Evolutionary conservation across 2,888 invertebrate species (phyloP).

Genomic region (Pherbina coryleti): DNA sequence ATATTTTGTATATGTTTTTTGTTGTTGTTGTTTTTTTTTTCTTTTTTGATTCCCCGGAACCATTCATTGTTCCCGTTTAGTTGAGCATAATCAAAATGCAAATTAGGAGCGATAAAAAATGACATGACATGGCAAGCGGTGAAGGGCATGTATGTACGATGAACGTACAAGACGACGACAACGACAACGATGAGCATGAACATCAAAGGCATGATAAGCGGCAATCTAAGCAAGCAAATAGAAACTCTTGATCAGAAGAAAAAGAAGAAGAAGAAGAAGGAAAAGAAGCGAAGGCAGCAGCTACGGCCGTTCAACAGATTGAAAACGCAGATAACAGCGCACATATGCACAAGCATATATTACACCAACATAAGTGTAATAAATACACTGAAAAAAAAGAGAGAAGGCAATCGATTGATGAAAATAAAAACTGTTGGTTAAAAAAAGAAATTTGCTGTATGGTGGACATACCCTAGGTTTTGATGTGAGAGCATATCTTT

Average conservation of each 20-base stretch:
- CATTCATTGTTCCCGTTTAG: slow-evolving; percentile 6
- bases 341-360: neutral
- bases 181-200: neutral
- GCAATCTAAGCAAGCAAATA: neutral
- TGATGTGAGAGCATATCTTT: too few species aligned
- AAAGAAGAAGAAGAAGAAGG: neutral
- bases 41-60: neutral
- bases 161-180: too few species aligned
- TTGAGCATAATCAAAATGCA: slow-evolving; percentile 23
- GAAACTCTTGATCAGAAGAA: neutral
- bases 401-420: too few species aligned
- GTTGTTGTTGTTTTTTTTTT: neutral
- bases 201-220: slow-evolving; percentile 4
- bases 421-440: too few species aligned
- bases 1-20: neutral
- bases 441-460: too few species aligned
- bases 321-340: neutral
- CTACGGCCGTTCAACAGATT: neutral
- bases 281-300: neutral
- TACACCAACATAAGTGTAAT: neutral
- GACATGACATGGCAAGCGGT: neutral
- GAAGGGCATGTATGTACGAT: too few species aligned
- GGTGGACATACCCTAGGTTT: too few species aligned
- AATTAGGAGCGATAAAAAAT: slow-evolving; percentile 23
- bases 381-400: too few species aligned